Base-by-base conservation (phyloP, 2,888 invertebrate species). In the Melipona beecheii region DNA sequence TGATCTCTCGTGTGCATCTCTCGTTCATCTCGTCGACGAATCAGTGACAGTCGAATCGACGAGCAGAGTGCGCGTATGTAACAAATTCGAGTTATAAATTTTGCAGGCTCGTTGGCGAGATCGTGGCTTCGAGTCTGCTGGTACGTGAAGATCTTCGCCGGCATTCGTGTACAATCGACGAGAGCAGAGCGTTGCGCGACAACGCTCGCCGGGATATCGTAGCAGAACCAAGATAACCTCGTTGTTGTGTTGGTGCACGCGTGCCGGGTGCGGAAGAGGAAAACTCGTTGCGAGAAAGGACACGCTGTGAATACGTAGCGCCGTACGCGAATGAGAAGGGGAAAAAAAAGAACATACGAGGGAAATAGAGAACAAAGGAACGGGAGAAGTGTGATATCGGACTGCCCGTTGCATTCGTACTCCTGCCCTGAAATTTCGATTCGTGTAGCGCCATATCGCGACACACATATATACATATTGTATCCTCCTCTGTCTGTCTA, bases 361-460 rank as follows among this genome's bases (percentile, higher is more conserved):
- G 56, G 58, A 73, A 62, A 76, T 52, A 68, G 66, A 78, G 75
- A 75, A 75, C 68, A 69, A 68, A 71, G 62, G 75, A 74, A 74
- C 49, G 70, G 73, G 76, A 72, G 74, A 75, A 75, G 77, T 66
- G 77, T 85, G 78, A 71, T 65, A 74, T 82, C 73, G 84, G 81
- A 74, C 75, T 75, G 69, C 36, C 62, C 78, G 72, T 70, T 60
- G 74, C 73, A 80, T 80, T 80, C 70, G 72, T 75, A 58, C 81
- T 81, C 72, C 79, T 80, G 66, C 65, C 73, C 64, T 75, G 64
- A 83, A 74, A 83, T 85, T 78, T 79, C 76, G 78, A 76, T 79
- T 83, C 64, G 85, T 78, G 83, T 84, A 79, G 75, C 83, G 85
- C 75, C 72, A 78, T 78, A 83, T 74, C 78, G 84, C 84, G 84